Evolutionary conservation across 2,113 vertebrate species (phyloP).

Genomic region (Sander lucioperca): DNA sequence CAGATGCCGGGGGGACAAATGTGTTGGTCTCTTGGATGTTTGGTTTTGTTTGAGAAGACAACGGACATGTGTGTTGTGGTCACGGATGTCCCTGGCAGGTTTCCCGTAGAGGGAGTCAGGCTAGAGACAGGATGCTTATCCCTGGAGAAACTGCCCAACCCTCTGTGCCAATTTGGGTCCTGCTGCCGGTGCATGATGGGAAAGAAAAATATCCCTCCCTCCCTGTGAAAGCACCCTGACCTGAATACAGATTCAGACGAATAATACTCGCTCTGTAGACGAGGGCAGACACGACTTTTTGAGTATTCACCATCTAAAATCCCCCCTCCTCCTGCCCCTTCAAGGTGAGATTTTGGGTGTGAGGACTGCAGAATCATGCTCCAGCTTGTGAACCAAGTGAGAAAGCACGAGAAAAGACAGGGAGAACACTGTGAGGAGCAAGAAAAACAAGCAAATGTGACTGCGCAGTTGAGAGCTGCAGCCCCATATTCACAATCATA

Average conservation of each 20-base stretch:
- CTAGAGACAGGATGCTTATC: slow-evolving; percentile 75
- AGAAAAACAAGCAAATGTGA: slow-evolving; percentile 78
- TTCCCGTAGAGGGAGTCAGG: slow-evolving; percentile 69
- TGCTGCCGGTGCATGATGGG: slow-evolving; percentile 82
- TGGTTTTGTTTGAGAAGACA: slow-evolving; percentile 50
- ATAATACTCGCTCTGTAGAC: slow-evolving; percentile 64
- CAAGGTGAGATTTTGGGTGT: slow-evolving; percentile 70
- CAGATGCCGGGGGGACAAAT: slow-evolving; percentile 28
- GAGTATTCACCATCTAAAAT: slow-evolving; percentile 69
- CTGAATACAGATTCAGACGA: slow-evolving; percentile 82
- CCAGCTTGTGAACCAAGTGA: slow-evolving; percentile 52
- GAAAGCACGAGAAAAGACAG: slow-evolving; percentile 45
- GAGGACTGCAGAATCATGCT: slow-evolving; percentile 57
- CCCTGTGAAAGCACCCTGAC: slow-evolving; percentile 76
- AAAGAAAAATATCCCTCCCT: slow-evolving; percentile 76
- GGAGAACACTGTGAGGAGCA: slow-evolving; percentile 39
- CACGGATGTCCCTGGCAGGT: slow-evolving; percentile 62
- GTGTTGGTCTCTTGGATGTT: slow-evolving; percentile 25
- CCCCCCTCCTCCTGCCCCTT: slow-evolving; percentile 22
- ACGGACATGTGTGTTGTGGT: slow-evolving; percentile 39
- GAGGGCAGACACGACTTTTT: slow-evolving; percentile 58
- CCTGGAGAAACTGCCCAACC: slow-evolving; percentile 75
- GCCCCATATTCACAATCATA: slow-evolving; percentile 85
- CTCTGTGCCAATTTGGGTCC: slow-evolving; percentile 82
- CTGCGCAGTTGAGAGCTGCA: slow-evolving; percentile 79